Base-by-base conservation (phyloP, 2,888 invertebrate species). In the Scrobipalpa atriplicella region DNA sequence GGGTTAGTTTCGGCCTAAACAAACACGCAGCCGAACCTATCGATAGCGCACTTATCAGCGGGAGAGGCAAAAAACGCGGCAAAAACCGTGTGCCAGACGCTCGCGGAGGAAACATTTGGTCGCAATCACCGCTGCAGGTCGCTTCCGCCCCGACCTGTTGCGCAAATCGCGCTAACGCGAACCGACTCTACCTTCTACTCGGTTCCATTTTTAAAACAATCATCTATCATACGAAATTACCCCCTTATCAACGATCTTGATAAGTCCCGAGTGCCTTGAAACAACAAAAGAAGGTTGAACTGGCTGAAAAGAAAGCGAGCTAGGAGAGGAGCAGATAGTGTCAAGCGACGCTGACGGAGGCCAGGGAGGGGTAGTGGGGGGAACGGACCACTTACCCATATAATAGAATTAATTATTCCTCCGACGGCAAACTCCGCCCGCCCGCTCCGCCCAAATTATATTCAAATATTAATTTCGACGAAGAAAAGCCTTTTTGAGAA, bases 391-490 rank as follows among this genome's bases (percentile, higher is more conserved):
- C 88, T 89, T 86, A 83, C 84, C 84, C 84, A 83, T 80, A 86
- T 89, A 92, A 92, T 90, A 81, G 88, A 91, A 92, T 91, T 92
- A 91, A 92, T 92, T 91, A 92, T 90, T 92, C 86, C 79, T 87
- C 85, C 89, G 82, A 85, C 93, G 80, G 93, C 90, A 90, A 94
- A 90, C 87, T 93, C 87, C 89, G 89, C 89, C 92, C 82, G 89
- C 90, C 83, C 88, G 92, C 83, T 87, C 92, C 86, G 83, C 92
- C 90, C 82, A 92, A 92, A 91, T 93, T 93, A 92, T 91, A 92
- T 91, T 92, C 90, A 92, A 93, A 92, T 93, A 93, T 92, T 92
- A 93, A 93, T 92, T 93, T 91, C 88, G 85, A 84, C 87, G 88
- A 85, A 89, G 91, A 87, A 91, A 92, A 89, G 90, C 90, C 90